phyloP scores from a whole-genome alignment of 2,113 vertebrate genomes.

The Gorilla gorilla region DNA sequence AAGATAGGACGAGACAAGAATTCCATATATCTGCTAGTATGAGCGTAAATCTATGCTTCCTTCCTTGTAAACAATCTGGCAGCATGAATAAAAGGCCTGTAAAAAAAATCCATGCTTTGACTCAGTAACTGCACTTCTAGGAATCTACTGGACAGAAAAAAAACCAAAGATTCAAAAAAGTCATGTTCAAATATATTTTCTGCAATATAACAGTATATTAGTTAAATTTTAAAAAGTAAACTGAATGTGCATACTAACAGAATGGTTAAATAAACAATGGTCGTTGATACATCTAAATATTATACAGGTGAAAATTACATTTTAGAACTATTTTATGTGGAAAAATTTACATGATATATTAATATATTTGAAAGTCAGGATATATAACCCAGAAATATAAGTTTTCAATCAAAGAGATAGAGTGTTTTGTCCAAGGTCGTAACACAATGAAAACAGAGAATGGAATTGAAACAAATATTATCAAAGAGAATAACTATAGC shows the following conservation, averaged over 20 bases:
- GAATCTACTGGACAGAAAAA: conserved; percentile 3
- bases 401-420: background rate
- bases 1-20: background rate
- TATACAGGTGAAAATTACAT: background rate
- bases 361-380: background rate
- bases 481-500: background rate
- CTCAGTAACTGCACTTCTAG: background rate
- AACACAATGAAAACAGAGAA: background rate
- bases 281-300: background rate
- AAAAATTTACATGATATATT: background rate
- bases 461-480: background rate
- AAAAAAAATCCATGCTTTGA: background rate
- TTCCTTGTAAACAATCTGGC: conserved; percentile 25
- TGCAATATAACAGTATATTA: background rate
- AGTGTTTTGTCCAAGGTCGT: background rate
- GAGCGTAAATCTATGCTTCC: background rate
- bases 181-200: background rate
- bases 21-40: background rate
- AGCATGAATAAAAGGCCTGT: conserved; percentile 29
- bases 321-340: background rate
- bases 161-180: background rate
- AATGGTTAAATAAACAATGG: background rate
- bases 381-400: background rate
- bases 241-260: background rate
- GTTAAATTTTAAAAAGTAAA: background rate